Conservation (phyloP, 2,888 invertebrate genomes). For the Acanthopleura granulata region DNA sequence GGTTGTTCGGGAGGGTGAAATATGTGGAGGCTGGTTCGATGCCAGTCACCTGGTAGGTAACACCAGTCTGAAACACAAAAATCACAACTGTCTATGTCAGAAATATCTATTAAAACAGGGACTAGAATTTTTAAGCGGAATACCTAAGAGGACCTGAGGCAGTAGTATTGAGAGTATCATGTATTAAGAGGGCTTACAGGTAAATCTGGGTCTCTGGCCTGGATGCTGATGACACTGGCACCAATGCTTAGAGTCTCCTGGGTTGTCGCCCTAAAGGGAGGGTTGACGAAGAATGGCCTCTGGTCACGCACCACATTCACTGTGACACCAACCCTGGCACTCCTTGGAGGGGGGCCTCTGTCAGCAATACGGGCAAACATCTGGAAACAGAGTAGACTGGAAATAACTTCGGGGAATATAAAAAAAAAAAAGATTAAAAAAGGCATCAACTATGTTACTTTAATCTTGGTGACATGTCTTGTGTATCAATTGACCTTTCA, state of each 20-base stretch:
- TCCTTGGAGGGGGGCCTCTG: constrained; percentile 35
- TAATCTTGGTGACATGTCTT: no score
- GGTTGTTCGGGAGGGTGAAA: constrained; percentile 46
- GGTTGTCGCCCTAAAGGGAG: constrained; percentile 35
- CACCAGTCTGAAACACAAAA: constrained; percentile 32
- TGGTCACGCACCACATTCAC: constrained; percentile 41
- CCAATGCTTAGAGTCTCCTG: constrained; percentile 35
- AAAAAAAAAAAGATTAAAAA: no score
- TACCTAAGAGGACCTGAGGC: no score
- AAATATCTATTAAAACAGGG: not conserved
- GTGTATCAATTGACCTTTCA: no score
- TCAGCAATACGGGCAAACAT: constrained; percentile 48
- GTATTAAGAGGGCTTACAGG: not conserved
- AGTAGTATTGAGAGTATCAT: no score
- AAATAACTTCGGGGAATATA: not conserved
- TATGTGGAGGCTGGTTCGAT: constrained; percentile 56
- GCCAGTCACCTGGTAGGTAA: constrained; percentile 54
- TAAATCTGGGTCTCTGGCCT: constrained; percentile 44
- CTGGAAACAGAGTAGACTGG: constrained; percentile 32
- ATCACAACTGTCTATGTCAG: not conserved
- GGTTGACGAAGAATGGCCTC: constrained; percentile 40
- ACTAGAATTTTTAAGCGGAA: no score
- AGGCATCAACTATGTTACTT: no score
- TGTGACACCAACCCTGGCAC: constrained; percentile 42
- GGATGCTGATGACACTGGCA: constrained; percentile 34